Evolutionary conservation across 1,140 invertebrate genomes (phyloP).

Genomic region (Drosophila nikananu): DNA sequence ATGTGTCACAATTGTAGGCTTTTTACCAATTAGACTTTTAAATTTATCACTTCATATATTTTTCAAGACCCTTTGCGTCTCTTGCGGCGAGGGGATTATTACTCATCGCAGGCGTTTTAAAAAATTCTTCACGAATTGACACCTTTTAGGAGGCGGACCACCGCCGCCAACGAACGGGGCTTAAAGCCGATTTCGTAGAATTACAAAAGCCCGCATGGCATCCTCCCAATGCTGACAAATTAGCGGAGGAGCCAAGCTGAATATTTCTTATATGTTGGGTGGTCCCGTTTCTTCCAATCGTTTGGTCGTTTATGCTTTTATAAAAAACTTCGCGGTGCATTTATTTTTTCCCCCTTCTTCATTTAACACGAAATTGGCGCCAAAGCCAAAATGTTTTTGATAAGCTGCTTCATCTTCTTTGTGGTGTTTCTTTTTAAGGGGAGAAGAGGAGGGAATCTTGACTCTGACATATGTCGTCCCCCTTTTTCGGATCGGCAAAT

Average conservation of each 20-base stretch:
- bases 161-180: constrained; percentile 30
- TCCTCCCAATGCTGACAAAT: constrained; percentile 66
- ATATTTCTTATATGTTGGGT: constrained; percentile 44
- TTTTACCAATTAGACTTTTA: constrained; percentile 66
- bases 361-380: constrained; percentile 68
- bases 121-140: constrained; percentile 81
- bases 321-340: constrained; percentile 53
- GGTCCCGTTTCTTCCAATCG: constrained; percentile 58
- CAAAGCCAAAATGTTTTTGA: constrained; percentile 77
- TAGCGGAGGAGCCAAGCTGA: constrained; percentile 47
- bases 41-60: constrained; percentile 65
- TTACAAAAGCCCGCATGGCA: constrained; percentile 57
- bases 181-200: constrained; percentile 79
- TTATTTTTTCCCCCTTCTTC: constrained; percentile 7
- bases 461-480: constrained; percentile 67
- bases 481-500: constrained; percentile 12
- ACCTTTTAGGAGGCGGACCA: constrained; percentile 49
- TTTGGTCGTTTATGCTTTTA: constrained; percentile 49
- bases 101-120: constrained; percentile 76
- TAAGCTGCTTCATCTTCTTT: constrained; percentile 54
- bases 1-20: constrained; percentile 65
- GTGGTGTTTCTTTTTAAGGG: neutral
- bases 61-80: constrained; percentile 45
- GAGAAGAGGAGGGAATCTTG: neutral
- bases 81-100: constrained; percentile 48